Evolutionary conservation across 2,888 invertebrate species (phyloP).

Genomic region (Odontomyia ornata): DNA sequence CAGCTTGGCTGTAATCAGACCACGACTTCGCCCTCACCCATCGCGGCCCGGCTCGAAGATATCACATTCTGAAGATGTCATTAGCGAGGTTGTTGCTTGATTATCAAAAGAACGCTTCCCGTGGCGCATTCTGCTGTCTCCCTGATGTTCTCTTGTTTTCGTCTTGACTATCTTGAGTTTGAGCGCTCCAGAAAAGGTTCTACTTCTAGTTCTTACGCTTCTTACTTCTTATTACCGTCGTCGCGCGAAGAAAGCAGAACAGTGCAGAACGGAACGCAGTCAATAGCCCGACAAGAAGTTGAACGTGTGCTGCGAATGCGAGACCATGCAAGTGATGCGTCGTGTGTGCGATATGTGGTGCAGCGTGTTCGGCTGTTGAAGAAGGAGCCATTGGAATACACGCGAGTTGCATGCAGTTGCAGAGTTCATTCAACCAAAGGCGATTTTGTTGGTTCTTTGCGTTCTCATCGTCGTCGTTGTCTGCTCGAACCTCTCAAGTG

Average conservation of each 20-base stretch:
- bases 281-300: conserved; percentile 30
- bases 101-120: background rate
- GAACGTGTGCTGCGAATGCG: conserved; percentile 17
- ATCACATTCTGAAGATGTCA: conserved; percentile 6
- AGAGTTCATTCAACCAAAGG: conserved; percentile 37
- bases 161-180: too few relatives aligned
- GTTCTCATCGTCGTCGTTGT: background rate
- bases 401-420: background rate
- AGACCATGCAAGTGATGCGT: background rate
- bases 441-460: conserved; percentile 14
- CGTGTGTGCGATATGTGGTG: conserved; percentile 35
- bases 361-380: background rate
- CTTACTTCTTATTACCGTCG: too few relatives aligned
- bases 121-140: background rate
- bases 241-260: background rate
- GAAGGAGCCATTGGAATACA: conserved; percentile 13
- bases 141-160: too few relatives aligned
- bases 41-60: background rate
- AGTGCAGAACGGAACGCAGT: conserved; percentile 10
- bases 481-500: background rate
- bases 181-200: conserved; percentile 13
- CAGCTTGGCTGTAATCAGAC: background rate
- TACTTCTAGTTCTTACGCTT: too few relatives aligned
- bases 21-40: background rate
- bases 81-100: background rate